Evolutionary conservation across 2,113 vertebrate species (phyloP).

Genomic region (Oreotrochilus melanogaster): DNA sequence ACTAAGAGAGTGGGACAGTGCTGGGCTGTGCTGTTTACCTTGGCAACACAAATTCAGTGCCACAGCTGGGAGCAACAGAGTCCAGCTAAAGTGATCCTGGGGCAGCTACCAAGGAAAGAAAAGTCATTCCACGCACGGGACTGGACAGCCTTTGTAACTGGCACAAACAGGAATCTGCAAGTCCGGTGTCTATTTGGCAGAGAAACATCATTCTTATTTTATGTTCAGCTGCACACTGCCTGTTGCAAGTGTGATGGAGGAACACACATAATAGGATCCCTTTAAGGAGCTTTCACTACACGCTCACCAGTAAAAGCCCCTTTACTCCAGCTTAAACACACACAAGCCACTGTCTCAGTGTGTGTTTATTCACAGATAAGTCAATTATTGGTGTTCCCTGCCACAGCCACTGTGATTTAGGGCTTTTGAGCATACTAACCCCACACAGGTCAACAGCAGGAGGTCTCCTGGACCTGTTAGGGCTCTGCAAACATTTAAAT

Average conservation of each 20-base stretch:
- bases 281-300: constrained; percentile 65
- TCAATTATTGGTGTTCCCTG: constrained; percentile 43
- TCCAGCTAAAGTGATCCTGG: constrained; percentile 63
- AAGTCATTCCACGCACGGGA: constrained; percentile 36
- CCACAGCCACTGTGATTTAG: not conserved
- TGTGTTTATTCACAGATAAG: constrained; percentile 35
- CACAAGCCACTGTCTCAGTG: constrained; percentile 30
- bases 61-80: constrained; percentile 55
- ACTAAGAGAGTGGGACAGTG: constrained; percentile 33
- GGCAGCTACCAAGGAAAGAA: constrained; percentile 66
- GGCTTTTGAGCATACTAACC: not conserved
- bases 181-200: constrained; percentile 71
- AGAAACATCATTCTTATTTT: constrained; percentile 33
- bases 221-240: not conserved
- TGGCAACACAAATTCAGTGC: constrained; percentile 64
- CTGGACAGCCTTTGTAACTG: constrained; percentile 35
- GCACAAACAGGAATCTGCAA: constrained; percentile 64
- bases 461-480: not conserved
- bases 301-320: constrained; percentile 56
- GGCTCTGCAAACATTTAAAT: not conserved
- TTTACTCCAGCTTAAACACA: constrained; percentile 64
- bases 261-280: constrained; percentile 57
- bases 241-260: not conserved
- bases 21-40: constrained; percentile 66
- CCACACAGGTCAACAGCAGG: not conserved